phyloP scores from a whole-genome alignment of 2,113 vertebrate genomes.

The Bujurquina vittata region DNA sequence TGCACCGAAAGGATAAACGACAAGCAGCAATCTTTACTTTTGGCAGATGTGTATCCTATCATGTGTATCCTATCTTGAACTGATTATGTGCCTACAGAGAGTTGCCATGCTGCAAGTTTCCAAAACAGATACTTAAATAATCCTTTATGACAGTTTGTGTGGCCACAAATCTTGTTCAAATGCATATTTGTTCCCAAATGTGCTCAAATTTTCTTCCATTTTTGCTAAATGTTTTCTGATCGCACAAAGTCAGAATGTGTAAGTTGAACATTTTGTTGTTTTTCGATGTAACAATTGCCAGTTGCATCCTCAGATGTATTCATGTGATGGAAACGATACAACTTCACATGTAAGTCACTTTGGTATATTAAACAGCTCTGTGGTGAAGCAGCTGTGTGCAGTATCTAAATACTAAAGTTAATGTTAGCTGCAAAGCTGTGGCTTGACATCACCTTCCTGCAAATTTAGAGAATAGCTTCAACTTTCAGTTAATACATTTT shows the following conservation, averaged over 20 bases:
- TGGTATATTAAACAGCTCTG: not conserved
- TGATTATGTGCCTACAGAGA: conserved; percentile 19
- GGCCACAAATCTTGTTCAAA: not conserved
- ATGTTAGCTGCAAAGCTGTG: not conserved
- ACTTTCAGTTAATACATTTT: not conserved
- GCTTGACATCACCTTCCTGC: not conserved
- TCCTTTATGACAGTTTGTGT: not conserved
- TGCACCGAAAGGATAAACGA: conserved; percentile 2
- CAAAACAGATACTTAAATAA: not conserved
- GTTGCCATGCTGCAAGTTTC: not conserved
- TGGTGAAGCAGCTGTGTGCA: not conserved
- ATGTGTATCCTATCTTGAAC: conserved; percentile 29
- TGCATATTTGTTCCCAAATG: not conserved
- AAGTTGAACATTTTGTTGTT: not conserved
- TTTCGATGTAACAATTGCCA: not conserved
- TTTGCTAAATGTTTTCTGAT: not conserved
- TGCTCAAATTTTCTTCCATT: not conserved
- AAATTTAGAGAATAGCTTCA: not conserved
- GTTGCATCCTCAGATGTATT: not conserved
- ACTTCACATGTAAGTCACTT: not conserved
- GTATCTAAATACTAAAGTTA: not conserved
- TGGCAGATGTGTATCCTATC: not conserved
- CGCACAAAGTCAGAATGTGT: not conserved
- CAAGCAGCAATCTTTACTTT: not conserved
- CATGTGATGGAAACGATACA: not conserved